Conservation (phyloP, 2,113 vertebrate genomes). For the Petrocephalus zakoni region DNA sequence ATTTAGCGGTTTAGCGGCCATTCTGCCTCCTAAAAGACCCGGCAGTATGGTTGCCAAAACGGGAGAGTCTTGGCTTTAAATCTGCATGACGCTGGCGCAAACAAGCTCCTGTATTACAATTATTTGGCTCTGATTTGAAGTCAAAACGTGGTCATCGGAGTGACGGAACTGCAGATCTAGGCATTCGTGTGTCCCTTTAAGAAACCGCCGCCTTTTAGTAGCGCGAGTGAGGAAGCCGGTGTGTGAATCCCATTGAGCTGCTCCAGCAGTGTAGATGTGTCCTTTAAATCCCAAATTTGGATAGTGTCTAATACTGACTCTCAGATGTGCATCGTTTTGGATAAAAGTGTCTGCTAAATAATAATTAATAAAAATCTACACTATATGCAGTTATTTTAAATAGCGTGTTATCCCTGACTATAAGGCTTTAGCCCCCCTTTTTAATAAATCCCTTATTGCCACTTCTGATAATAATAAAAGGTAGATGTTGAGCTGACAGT, state of each 20-base stretch:
- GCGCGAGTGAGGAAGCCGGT: neutral
- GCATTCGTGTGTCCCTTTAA: neutral
- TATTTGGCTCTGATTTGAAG: neutral
- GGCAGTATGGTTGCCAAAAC: neutral
- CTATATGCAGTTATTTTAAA: neutral
- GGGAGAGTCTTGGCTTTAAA: neutral
- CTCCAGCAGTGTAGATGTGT: neutral
- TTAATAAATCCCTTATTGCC: neutral
- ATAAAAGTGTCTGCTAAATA: neutral
- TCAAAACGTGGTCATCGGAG: neutral
- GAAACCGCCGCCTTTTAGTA: neutral
- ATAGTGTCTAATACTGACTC: neutral
- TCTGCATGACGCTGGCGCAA: neutral
- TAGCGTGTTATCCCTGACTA: neutral
- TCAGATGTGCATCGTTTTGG: neutral
- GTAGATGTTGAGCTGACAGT: neutral
- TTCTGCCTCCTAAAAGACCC: neutral
- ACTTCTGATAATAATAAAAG: neutral
- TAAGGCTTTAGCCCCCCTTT: neutral
- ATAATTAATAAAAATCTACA: neutral
- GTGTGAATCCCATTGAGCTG: neutral
- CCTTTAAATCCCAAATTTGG: neutral
- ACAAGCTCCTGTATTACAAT: neutral
- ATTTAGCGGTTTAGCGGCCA: neutral
- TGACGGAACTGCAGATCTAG: neutral